Percentiles rank a stretch among this genome's conserved stretches.
These are phyloP conservation scores for Montipora sp. DNA, from an alignment of 64 coral and sea anemone genomes.

Conservation along the genomic window DNA sequence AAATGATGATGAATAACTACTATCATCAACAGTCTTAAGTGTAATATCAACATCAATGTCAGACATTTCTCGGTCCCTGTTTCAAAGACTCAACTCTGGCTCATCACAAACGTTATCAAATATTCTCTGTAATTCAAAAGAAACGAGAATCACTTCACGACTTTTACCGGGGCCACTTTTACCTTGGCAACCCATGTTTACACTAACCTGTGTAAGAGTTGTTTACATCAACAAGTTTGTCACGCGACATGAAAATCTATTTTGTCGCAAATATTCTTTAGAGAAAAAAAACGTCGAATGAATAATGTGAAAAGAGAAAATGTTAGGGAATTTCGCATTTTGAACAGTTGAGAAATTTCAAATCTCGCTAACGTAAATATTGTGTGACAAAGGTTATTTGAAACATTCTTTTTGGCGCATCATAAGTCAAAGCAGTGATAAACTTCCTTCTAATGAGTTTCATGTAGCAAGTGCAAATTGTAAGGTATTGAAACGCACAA, in stretches of 20 bases:
- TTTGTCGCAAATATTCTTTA: conserved; percentile 2
- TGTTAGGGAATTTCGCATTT: neutral
- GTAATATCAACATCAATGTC: conserved; percentile 54
- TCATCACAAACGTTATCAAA: neutral
- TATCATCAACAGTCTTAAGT: conserved; percentile 55
- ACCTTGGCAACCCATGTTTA: neutral
- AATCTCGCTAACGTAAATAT: too few relatives aligned
- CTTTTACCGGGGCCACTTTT: too few relatives aligned
- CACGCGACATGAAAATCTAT: neutral
- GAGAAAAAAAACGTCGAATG: neutral
- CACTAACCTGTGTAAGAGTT: neutral
- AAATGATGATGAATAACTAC: conserved; percentile 83
- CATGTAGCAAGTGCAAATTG: neutral
- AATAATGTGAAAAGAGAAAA: conserved; percentile 5
- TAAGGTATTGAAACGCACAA: too few relatives aligned
- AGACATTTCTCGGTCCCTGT: neutral
- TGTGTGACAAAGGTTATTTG: neutral
- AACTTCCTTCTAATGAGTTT: neutral
- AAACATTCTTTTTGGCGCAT: neutral
- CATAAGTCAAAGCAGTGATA: conserved; percentile 2
- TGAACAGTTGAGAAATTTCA: too few relatives aligned
- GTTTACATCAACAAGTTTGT: conserved; percentile 12
- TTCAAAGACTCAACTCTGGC: neutral
- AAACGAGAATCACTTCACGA: neutral
- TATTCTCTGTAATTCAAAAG: neutral